Base-by-base conservation (phyloP, 2,113 vertebrate genomes). In the Mustela nigripes region DNA sequence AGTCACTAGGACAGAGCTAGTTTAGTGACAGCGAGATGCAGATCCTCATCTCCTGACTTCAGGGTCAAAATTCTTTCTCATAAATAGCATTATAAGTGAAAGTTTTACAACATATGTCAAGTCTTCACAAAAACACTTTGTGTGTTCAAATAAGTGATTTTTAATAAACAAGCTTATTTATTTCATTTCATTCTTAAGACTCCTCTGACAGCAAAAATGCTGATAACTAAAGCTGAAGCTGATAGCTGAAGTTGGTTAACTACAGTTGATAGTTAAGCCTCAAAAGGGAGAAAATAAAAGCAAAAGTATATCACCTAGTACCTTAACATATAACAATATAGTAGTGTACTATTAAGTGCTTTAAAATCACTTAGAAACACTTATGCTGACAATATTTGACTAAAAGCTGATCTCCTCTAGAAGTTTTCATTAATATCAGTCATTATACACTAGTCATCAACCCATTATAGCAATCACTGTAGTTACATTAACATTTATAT, bases 41-140 rank as follows among this genome's bases (percentile, higher is more conserved):
- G 50, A 82, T 18, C 26, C 42, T 78, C 83, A 83, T 60, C 62
- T 73, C 81, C 53, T 50, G 79, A 81, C n/a, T 73, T 26, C 18
- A 69, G n/a, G 31, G 28, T 69, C 76, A 97, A 95, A 78, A 31
- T 1, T 69, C 60, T 50, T 53, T 67, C 87, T 83, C 56, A 76
- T 11, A 15, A 11, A 79, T 19, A 92, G 76, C 15, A 26, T 60
- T 91, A 45, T 31, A 86, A 85, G 39, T 48, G 2, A 24, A 97
- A 94, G 62, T 79, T 90, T n/a, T 62, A 39, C 74, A 50, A 85
- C 65, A 18, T 53, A 69, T 95, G 22, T 31, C 19, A 84, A 81
- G 67, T 95, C 42, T 95, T 94, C 33, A 96, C 33, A 92, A 90
- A 89, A 91, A 24, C 76, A 80, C 31, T 96, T 62, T 48, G 9